phyloP scores from a whole-genome alignment of 2,113 vertebrate species.

The Proteles cristata region DNA sequence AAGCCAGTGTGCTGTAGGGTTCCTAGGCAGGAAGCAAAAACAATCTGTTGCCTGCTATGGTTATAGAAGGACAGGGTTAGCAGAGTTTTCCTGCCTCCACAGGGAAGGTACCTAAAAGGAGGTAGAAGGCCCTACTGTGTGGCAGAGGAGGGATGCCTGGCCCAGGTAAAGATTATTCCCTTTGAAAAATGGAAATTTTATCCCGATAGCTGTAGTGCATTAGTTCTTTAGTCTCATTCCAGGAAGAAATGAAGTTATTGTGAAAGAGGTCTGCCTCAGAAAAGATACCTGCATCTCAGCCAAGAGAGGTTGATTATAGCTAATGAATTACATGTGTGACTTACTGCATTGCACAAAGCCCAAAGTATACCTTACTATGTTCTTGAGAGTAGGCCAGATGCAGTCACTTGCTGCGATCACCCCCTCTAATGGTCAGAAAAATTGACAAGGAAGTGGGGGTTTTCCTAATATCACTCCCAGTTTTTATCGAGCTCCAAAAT shows the following conservation, averaged over 20 bases:
- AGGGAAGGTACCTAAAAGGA: neutral
- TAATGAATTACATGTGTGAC: neutral
- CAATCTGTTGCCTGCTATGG: neutral
- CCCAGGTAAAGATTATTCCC: neutral
- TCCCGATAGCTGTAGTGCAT: constrained; percentile 20
- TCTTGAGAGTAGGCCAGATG: neutral
- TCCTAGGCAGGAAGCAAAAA: neutral
- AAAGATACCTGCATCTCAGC: neutral
- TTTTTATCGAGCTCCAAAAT: neutral
- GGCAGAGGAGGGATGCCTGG: constrained; percentile 32
- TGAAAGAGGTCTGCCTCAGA: constrained; percentile 11
- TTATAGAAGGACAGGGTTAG: neutral
- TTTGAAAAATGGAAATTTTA: constrained; percentile 61
- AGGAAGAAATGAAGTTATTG: constrained; percentile 58
- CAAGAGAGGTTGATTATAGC: constrained; percentile 11
- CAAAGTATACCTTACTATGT: neutral
- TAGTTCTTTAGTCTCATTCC: constrained; percentile 24
- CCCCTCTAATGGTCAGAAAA: neutral
- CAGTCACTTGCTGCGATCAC: neutral
- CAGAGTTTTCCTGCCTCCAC: neutral
- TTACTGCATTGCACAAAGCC: constrained; percentile 10
- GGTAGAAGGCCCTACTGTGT: neutral
- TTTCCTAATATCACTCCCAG: neutral
- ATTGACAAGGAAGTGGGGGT: accelerated
- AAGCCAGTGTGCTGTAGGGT: neutral